Conservation (phyloP, 2,797 vertebrate species). For the Mus minutoides region DNA sequence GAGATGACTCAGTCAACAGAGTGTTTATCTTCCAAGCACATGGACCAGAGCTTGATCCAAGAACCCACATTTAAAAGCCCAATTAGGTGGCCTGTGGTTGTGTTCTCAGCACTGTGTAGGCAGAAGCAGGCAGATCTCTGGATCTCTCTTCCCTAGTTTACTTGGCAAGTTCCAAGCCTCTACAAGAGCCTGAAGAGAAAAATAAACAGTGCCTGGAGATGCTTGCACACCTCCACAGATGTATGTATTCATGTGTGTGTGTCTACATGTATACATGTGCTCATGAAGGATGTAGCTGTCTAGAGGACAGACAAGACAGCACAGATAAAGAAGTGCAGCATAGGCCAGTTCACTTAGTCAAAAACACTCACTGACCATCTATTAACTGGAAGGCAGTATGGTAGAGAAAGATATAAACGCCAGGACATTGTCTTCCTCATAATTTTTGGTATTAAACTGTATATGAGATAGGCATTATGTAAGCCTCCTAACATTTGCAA, state of each 20-base stretch:
- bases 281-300: background rate
- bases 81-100: background rate
- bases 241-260: background rate
- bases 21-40: background rate
- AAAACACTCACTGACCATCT: background rate
- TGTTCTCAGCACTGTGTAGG: background rate
- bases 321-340: constrained; percentile 16
- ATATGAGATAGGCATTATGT: background rate
- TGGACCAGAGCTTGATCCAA: background rate
- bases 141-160: background rate
- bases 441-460: background rate
- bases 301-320: background rate
- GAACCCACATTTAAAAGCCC: background rate
- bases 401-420: background rate
- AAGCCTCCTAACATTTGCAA: background rate
- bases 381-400: background rate
- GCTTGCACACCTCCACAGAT: background rate
- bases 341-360: background rate
- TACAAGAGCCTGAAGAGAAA: background rate
- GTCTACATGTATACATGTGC: background rate
- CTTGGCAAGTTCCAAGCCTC: background rate
- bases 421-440: background rate
- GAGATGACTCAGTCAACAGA: background rate
- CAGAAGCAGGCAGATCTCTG: background rate
- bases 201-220: background rate